Base-by-base conservation (phyloP, 1,140 invertebrate species). In the Chelonus insularis region DNA sequence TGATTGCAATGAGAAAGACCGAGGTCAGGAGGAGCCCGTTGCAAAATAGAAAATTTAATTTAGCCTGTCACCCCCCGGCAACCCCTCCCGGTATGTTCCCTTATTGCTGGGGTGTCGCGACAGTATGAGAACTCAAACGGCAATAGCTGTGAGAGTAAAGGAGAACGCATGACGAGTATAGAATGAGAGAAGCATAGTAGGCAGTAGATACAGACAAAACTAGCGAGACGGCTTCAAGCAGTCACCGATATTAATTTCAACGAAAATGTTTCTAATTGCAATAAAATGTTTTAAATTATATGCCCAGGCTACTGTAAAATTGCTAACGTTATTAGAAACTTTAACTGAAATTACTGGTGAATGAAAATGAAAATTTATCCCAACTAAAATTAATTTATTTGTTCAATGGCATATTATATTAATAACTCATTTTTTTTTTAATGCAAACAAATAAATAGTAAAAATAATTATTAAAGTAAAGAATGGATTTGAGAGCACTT, bases 21-120 rank as follows among this genome's bases (percentile, higher is more conserved):
- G 57, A 70, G 70, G 69, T 68, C 68, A 71, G 61, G 51, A 60
- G 56, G 62, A 62, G 43, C 5, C 21, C 60, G 64, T 73, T 73
- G 67, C 68, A 71, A 74, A 74, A 78, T 71, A 70, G 66, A 69
- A 75, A 78, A 78, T 77, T 71, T 71, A 72, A 73, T 76, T 72
- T 73, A 67, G 50, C 67, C 64, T 62, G 65, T 69, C 65, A 69
- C 52, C 52, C 52, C 52, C 61, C 57, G 60, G 39, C 55, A 54
- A 43, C n/a, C 56, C 18, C 45, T 37, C 51, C n/a, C 55, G 59
- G 63, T 62, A 66, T 65, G 64, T 60, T 65, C 63, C 52, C 54
- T 61, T 69, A 67, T 69, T 69, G 65, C 63, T 51, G 61, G 63
- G 68, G 65, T 64, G 64, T 66, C 60, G 45, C 57, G 45, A 41